Conservation (phyloP, 2,113 vertebrate genomes). For the Pitta sordida region DNA sequence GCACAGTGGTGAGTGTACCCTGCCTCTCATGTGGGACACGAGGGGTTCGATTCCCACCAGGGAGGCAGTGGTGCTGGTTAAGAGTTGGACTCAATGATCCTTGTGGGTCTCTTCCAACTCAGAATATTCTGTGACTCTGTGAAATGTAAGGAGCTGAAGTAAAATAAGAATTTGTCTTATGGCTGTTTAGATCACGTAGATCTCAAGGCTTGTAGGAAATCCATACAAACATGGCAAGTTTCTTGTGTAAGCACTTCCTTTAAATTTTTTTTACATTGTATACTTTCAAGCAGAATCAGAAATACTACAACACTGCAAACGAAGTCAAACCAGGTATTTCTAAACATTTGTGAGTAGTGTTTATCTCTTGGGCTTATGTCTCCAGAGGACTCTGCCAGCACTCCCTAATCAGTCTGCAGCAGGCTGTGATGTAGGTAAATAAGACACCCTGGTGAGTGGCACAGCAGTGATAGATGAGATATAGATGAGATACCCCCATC, state of each 20-base stretch:
- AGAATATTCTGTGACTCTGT: no score
- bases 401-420: neutral
- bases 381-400: neutral
- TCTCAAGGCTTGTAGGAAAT: neutral
- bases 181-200: neutral
- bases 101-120: no score
- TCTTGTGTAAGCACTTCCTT: neutral
- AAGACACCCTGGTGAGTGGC: neutral
- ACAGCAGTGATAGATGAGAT: neutral
- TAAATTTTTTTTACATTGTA: neutral
- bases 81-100: no score
- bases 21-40: no score
- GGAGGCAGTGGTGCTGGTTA: no score
- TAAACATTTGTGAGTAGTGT: neutral
- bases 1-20: no score
- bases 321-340: slow-evolving; percentile 19
- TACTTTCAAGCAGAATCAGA: neutral
- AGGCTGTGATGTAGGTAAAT: neutral
- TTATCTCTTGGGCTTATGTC: slow-evolving; percentile 28
- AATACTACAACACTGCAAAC: neutral
- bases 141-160: neutral
- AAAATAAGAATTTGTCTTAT: neutral
- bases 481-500: no score
- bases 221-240: neutral
- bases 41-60: no score